Percentiles rank a stretch among this genome's conserved stretches.
Conservation (phyloP, 2,797 vertebrate species). For the Myotis daubentonii region DNA sequence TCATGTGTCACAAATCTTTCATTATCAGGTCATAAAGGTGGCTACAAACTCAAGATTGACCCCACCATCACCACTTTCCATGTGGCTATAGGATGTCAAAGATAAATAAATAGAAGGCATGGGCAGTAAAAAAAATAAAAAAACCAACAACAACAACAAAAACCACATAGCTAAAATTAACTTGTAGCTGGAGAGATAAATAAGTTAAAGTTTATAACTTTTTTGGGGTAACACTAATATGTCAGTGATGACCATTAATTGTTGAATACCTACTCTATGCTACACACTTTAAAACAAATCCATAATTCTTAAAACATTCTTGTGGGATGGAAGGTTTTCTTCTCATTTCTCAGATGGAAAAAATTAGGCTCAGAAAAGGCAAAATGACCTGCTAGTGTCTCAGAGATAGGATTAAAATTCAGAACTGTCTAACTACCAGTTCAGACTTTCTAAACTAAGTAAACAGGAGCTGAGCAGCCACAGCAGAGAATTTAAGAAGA, state of each 20-base stretch:
- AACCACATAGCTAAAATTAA: neutral
- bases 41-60: neutral
- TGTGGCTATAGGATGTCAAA: neutral
- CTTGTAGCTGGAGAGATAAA: neutral
- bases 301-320: neutral
- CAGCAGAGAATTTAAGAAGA: conserved; percentile 15
- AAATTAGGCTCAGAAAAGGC: neutral
- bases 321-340: neutral
- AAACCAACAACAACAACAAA: neutral
- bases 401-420: conserved; percentile 54
- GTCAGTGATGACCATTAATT: neutral
- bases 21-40: neutral
- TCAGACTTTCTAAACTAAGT: neutral
- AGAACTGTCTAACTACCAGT: neutral
- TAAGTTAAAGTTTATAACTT: neutral
- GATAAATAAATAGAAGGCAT: neutral
- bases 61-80: neutral
- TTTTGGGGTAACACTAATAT: neutral
- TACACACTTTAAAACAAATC: neutral
- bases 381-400: neutral
- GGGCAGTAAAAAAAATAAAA: neutral
- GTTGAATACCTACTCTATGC: neutral
- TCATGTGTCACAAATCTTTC: neutral
- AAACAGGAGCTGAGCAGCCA: neutral
- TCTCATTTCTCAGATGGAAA: conserved; percentile 41